Percentiles rank a stretch among this genome's conserved stretches.
phyloP scores from a whole-genome alignment of 2,888 invertebrate genomes.

The Stramonita haemastoma region DNA sequence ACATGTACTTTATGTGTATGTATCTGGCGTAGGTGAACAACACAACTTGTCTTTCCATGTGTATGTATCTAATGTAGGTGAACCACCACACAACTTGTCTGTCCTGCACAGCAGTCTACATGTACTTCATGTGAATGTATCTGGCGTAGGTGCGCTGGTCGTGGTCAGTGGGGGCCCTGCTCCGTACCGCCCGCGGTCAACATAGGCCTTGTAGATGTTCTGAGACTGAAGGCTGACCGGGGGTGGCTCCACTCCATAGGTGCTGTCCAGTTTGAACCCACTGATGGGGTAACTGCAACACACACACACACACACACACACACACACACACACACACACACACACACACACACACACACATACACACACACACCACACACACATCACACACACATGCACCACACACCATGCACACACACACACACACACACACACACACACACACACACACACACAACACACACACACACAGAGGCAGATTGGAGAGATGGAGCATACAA shows the following conservation, averaged over 20 bases:
- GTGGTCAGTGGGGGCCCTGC: slow-evolving; percentile 76
- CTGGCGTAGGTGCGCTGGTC: slow-evolving; percentile 59
- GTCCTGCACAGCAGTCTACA: too few relatives aligned
- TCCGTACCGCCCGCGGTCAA: slow-evolving; percentile 81
- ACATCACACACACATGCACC: slow-evolving; percentile 45
- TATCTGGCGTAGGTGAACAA: slow-evolving; percentile 56
- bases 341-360: background rate
- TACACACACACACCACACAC: background rate
- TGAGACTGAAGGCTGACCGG: slow-evolving; percentile 82
- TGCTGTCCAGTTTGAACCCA: slow-evolving; percentile 83
- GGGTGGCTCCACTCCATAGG: slow-evolving; percentile 83
- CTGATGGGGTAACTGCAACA: slow-evolving; percentile 80
- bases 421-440: background rate
- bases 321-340: too few relatives aligned
- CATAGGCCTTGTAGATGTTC: slow-evolving; percentile 85
- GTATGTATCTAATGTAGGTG: slow-evolving; percentile 57
- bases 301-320: background rate
- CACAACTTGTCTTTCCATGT: background rate
- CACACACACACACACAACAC: background rate
- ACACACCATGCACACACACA: background rate
- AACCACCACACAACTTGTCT: slow-evolving; percentile 29
- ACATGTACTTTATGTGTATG: slow-evolving; percentile 40
- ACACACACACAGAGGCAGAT: too few relatives aligned
- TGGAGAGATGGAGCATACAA: too few relatives aligned
- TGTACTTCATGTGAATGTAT: slow-evolving; percentile 54